Evolutionary conservation across 2,888 invertebrate genomes (phyloP), one percentile per base, ranked within the genome.

Genomic region (Thysanoteuthis rhombus): DNA sequence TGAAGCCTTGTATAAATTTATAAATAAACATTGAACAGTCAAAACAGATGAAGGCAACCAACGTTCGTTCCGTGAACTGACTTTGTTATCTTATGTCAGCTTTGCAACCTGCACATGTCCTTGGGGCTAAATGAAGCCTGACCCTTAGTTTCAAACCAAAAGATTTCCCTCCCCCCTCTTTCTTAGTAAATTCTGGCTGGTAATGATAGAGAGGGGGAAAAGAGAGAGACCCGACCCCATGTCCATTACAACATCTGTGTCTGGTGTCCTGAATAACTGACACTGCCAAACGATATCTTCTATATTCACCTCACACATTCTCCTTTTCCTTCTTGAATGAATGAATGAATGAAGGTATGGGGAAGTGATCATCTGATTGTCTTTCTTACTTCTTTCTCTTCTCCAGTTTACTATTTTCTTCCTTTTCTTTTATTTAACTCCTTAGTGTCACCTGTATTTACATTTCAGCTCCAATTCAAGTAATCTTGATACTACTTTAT

Each of bases 51-150:
- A 75, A 36, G n/a, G 75, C 75, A 75, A 75, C 36, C 75, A 75
- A 75, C 36, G 75, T n/a, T 75, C 16, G 12, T 75, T n/a, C n/a
- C n/a, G 36, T 16, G 75, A 75, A 75, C n/a, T 75, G 75, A 75
- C 2, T 75, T 75, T 36, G 75, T 75, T 75, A 75, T 75, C 75
- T 75, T 75, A 75, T 75, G 75, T 36, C 75, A 75, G 75, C n/a
- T 75, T 75, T 75, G 75, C n/a, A 75, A 75, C 75, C 75, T 75
- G 75, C 75, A 75, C 75, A 75, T 75, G 75, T 75, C 75, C 75
- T 12, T n/a, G n/a, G 75, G 75, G 75, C n/a, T 75, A 75, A 75
- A 75, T 75, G 75, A 75, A 75, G 75, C 75, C 75, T 75, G 36
- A 75, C 75, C 75, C 75, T n/a, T n/a, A 75, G n/a, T 75, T n/a